A percentile compares a stretch with the other conserved stretches of the same genome.
phyloP scores from a whole-genome alignment of 2,113 vertebrate genomes.

The Patagioenas fasciata region DNA sequence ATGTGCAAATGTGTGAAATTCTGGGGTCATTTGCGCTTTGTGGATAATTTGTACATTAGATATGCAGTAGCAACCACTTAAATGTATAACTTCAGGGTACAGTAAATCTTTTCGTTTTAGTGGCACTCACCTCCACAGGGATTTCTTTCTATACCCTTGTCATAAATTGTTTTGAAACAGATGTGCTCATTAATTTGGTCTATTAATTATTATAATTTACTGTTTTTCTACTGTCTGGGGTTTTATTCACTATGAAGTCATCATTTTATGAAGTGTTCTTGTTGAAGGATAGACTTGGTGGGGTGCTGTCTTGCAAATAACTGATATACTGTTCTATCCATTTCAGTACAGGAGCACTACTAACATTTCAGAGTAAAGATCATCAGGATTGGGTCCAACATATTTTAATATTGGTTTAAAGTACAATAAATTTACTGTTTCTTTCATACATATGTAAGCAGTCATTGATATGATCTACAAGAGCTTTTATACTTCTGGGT shows the following conservation, averaged over 20 bases:
- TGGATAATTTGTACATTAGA: background rate
- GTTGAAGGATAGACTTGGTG: background rate
- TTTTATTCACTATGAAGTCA: background rate
- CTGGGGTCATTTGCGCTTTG: background rate
- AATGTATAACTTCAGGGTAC: background rate
- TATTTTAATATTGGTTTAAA: background rate
- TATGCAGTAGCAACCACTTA: background rate
- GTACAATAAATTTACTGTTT: background rate
- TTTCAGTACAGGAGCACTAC: background rate
- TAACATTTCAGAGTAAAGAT: background rate
- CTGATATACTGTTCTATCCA: background rate
- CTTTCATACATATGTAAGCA: background rate
- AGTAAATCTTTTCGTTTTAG: background rate
- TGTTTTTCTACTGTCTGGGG: background rate
- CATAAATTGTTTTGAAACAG: conserved; percentile 7
- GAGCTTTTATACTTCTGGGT: background rate
- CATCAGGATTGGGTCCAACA: background rate
- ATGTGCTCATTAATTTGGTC: conserved; percentile 22
- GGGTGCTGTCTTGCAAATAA: background rate
- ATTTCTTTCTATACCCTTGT: background rate
- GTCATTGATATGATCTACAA: background rate
- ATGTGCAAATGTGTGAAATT: background rate
- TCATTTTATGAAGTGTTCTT: background rate
- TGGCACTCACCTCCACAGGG: background rate
- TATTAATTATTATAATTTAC: conserved; percentile 1